phyloP scores from a whole-genome alignment of 2,888 invertebrate species.

The Protophormia terraenovae region DNA sequence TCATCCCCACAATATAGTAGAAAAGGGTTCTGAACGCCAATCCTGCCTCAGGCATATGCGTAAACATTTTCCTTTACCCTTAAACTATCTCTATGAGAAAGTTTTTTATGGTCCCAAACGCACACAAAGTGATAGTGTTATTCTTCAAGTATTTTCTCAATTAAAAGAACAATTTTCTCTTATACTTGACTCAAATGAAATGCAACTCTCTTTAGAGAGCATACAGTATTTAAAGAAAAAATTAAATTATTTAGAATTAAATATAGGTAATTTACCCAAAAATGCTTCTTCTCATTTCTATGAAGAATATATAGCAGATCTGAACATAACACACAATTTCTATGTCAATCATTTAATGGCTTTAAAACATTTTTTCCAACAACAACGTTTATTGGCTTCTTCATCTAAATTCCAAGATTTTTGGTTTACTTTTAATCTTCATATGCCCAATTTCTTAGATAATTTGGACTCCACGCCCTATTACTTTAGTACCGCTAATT shows the following conservation, averaged over 20 bases:
- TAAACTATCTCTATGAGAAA: conserved; percentile 75
- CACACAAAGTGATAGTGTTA: conserved; percentile 70
- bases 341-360: conserved; percentile 74
- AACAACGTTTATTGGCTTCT: conserved; percentile 49
- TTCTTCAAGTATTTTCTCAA: conserved; percentile 71
- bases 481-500: conserved; percentile 73
- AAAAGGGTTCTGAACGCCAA: conserved; percentile 22
- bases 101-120: conserved; percentile 69
- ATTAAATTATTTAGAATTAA: conserved; percentile 71
- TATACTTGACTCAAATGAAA: conserved; percentile 70
- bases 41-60: conserved; percentile 76
- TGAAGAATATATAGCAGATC: conserved; percentile 63
- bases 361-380: conserved; percentile 70
- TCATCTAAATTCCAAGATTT: not conserved
- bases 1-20: conserved; percentile 70
- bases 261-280: conserved; percentile 75
- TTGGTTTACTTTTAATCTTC: conserved; percentile 74
- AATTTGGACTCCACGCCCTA: conserved; percentile 75
- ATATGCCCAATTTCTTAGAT: conserved; percentile 73
- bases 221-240: conserved; percentile 71
- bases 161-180: conserved; percentile 71
- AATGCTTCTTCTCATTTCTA: conserved; percentile 71
- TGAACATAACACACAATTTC: conserved; percentile 71
- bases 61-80: conserved; percentile 72
- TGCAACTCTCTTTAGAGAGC: conserved; percentile 68